These are phyloP conservation scores for Drosophila truncata DNA, from an alignment of 1,140 invertebrate species.

Conservation along the genomic window DNA sequence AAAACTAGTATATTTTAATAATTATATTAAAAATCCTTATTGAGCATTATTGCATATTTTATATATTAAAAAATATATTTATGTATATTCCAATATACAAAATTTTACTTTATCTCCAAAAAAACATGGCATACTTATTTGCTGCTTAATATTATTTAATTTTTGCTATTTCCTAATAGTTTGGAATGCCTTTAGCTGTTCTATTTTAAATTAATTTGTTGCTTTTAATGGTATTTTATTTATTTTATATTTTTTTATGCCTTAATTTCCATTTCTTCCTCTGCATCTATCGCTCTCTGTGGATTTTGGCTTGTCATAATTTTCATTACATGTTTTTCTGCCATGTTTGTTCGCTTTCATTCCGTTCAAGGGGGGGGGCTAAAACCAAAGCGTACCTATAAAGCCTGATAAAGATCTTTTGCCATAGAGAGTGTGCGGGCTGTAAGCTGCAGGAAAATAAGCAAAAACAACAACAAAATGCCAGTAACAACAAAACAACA, in stretches of 20 bases:
- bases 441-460: conserved; percentile 57
- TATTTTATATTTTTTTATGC: background rate
- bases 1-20: too few species aligned
- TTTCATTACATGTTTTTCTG: conserved; percentile 81
- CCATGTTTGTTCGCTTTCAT: conserved; percentile 64
- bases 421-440: conserved; percentile 67
- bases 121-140: background rate
- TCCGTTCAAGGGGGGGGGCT: conserved; percentile 23
- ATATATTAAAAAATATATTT: too few species aligned
- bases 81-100: too few species aligned
- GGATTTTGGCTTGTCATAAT: conserved; percentile 79
- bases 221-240: background rate
- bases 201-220: background rate
- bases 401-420: conserved; percentile 76
- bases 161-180: background rate
- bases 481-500: conserved; percentile 42
- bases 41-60: too few species aligned
- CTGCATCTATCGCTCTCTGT: conserved; percentile 27
- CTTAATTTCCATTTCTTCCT: background rate
- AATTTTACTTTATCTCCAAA: background rate
- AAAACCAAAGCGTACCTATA: conserved; percentile 62
- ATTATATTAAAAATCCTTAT: too few species aligned
- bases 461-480: conserved; percentile 32
- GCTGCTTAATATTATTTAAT: background rate
- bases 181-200: background rate